Conservation (phyloP, 2,113 vertebrate genomes). For the Sapayoa aenigma region DNA sequence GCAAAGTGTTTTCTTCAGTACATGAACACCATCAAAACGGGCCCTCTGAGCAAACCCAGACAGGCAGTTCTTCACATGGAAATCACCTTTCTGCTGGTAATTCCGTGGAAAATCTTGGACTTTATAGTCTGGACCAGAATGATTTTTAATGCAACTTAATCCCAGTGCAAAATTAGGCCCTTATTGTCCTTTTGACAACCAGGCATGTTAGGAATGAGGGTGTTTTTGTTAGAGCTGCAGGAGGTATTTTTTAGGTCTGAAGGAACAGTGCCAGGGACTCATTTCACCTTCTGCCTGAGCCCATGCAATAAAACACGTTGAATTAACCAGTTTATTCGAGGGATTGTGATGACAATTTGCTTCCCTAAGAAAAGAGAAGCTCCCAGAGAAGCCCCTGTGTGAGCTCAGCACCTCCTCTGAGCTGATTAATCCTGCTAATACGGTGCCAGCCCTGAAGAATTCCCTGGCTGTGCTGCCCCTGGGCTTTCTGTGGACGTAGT, state of each 20-base stretch:
- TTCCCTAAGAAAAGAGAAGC: too few species aligned
- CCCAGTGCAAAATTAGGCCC: neutral
- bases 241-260: neutral
- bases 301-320: neutral
- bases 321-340: neutral
- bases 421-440: fast-evolving
- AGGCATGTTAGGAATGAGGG: neutral
- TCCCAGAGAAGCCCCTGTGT: neutral
- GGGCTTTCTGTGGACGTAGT: neutral
- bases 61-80: neutral
- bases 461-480: fast-evolving
- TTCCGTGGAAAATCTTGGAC: neutral
- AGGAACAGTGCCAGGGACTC: neutral
- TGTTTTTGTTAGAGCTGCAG: neutral
- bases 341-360: neutral
- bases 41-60: neutral
- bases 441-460: neutral
- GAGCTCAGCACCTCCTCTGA: neutral
- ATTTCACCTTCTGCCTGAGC: neutral
- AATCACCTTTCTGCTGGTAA: neutral
- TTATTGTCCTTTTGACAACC: neutral
- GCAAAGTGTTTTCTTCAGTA: neutral
- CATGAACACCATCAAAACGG: fast-evolving
- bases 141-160: neutral
- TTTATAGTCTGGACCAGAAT: neutral